phyloP scores from a whole-genome alignment of 2,797 vertebrate species.

The Trematomus bernacchii region DNA sequence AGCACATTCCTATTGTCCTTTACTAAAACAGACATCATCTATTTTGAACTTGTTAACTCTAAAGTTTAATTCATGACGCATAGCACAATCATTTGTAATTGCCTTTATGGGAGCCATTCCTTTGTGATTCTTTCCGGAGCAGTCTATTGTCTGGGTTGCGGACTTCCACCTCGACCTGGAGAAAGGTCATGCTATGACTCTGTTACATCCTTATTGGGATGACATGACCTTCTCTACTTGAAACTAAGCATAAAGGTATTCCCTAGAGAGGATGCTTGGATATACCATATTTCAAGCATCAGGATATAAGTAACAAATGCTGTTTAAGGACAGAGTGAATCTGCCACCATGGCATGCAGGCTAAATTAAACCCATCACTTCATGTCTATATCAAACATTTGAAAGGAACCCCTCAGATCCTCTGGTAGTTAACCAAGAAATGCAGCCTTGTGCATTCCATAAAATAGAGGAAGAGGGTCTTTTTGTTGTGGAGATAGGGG shows the following conservation, averaged over 20 bases:
- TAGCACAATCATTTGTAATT: slow-evolving; percentile 53
- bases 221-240: slow-evolving; percentile 36
- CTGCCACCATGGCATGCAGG: slow-evolving; percentile 5
- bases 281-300: too few relatives aligned
- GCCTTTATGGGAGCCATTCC: slow-evolving; percentile 54
- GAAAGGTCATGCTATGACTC: slow-evolving; percentile 57
- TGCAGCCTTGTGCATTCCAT: slow-evolving; percentile 73
- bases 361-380: slow-evolving; percentile 45
- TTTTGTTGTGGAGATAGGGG: slow-evolving; percentile 78
- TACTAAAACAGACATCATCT: slow-evolving; percentile 63
- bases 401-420: slow-evolving; percentile 57
- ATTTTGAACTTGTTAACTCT: slow-evolving; percentile 63
- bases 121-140: slow-evolving; percentile 61
- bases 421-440: slow-evolving; percentile 58
- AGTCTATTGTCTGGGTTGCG: slow-evolving; percentile 63
- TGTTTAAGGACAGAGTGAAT: slow-evolving; percentile 15
- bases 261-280: not conserved
- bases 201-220: slow-evolving; percentile 43
- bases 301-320: slow-evolving; percentile 1
- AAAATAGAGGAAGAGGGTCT: slow-evolving; percentile 71
- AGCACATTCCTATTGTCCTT: slow-evolving; percentile 71
- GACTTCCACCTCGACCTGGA: slow-evolving; percentile 60
- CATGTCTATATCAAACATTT: slow-evolving; percentile 57
- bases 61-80: slow-evolving; percentile 51
- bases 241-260: slow-evolving; percentile 7